Evolutionary conservation across 2,113 vertebrate species (phyloP), one percentile per base, ranked within the genome.

Genomic region (Cyprinodon brontotheroides): DNA sequence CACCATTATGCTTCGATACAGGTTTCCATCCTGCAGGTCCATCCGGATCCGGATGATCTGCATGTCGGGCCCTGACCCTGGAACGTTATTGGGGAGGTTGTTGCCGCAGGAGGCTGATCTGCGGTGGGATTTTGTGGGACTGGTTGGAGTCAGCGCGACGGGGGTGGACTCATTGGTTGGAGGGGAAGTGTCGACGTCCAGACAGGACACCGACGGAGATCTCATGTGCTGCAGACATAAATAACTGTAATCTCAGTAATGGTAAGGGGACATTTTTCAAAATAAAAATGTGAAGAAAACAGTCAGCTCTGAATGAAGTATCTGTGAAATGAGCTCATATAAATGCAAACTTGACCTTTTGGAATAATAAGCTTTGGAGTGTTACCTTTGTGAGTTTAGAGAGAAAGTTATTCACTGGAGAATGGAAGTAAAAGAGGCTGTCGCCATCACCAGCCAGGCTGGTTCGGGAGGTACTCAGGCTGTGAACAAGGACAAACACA

Each of bases 1-100:
- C 92, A 97, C 97, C 96, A 97, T 86, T 53, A 98, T 95, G 91
- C 97, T 98, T 65, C 96, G 94, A 86, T 98, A 98, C 61, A 98
- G 80, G 81, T 96, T 97, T 69, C 95, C 96, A 0, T 96, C 95
- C 0, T 95, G 94, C 74, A 97, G 86, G 74, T 95, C 96, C 95
- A 97, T 95, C 76, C 95, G 92, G 39, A 96, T 96, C 5, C 95
- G 90, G 92, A 98, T 95, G 86, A 98, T 96, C 8, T 93, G 88
- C 88, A 96, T 96, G 17, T 93, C 94, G 48, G 89, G 92, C 72
- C 89, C 94, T 6, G 88, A 94, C 8, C 80, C 89, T 17, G 74
- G 76, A n/a, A 71, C 47, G 67, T 74, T 83, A 29, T 68, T 67
- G 74, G 76, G 9, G 47, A 93, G 83, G 75, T 86, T 84, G 93